Evolutionary conservation across 2,888 invertebrate species (phyloP), one percentile per base, ranked within the genome.

Genomic region (Mylabris sibirica): DNA sequence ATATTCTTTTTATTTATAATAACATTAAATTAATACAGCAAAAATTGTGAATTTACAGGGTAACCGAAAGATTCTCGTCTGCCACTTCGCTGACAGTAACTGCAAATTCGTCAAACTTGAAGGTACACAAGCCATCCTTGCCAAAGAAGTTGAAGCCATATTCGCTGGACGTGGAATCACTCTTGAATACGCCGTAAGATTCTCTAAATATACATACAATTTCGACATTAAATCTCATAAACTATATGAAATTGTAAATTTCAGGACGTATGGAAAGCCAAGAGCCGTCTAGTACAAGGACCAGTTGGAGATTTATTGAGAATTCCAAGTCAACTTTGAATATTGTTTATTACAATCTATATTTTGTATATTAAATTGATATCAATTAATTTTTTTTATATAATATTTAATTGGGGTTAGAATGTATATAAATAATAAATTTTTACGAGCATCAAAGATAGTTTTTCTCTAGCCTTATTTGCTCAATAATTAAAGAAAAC

Each of bases 51-150:
- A 49, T 20, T 76, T 79, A 17, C 79, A 91, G 90, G 88, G 87
- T 17, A 92, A 90, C 83, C 87, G 93, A 68, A 92, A 93, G 83
- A 91, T 94, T 0, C 94, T 96, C 77, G 93, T 94, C 0, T 91
- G 93, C 73, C 96, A 96, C 85, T 96, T 92, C 84, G 92, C 93
- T 0, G 88, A 90, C 63, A 89, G 89, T 17, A 87, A 90, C 44
- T 93, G 93, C 76, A 77, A 90, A 59, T 93, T 91, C 84, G 90
- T 94, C 65, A 89, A 93, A 75, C 88, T 92, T 0, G 78, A 75
- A 35, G 91, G 91, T n/a, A 91, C 92, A 0, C 49, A 49, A 49
- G 44, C 44, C 8, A 44, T 44, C 17, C 44, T 44, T n/a, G 44
- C 44, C 12, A 44, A 44, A 8, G 70, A 70, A 65, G 59, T 70